Conservation (phyloP, 2,888 invertebrate genomes). For the Pristionchus mayeri region DNA sequence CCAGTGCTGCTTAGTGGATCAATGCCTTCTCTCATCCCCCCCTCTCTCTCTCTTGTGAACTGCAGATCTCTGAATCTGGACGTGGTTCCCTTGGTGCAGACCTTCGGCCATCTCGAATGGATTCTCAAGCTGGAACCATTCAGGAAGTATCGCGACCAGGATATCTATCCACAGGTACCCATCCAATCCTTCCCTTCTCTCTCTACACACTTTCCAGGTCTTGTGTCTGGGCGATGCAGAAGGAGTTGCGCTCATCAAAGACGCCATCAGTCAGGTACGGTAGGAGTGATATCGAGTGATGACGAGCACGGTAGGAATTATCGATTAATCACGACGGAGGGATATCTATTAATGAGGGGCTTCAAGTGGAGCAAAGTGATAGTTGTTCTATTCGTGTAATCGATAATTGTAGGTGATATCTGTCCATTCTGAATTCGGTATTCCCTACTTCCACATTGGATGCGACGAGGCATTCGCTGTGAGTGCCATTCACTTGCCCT, state of each 20-base stretch:
- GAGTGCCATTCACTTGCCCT: neutral
- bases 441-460: conserved; percentile 81
- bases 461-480: conserved; percentile 78
- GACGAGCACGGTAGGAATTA: neutral
- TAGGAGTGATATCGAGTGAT: neutral
- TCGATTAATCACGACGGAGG: neutral
- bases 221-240: conserved; percentile 74
- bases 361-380: neutral
- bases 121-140: conserved; percentile 84
- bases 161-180: conserved; percentile 78
- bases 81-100: conserved; percentile 88
- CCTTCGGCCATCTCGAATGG: conserved; percentile 89
- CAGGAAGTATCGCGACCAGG: conserved; percentile 83
- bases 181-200: too few relatives aligned
- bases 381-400: neutral
- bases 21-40: neutral
- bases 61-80: conserved; percentile 79
- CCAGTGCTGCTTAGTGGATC: neutral
- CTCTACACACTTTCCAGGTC: conserved; percentile 56
- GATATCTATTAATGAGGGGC: too few relatives aligned
- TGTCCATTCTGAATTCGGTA: conserved; percentile 77
- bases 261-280: conserved; percentile 75
- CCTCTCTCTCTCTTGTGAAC: conserved; percentile 77
- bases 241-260: conserved; percentile 76
- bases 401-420: conserved; percentile 72